Evolutionary conservation across 1,140 invertebrate genomes (phyloP).

Genomic region (Lysiphlebus fabarum): DNA sequence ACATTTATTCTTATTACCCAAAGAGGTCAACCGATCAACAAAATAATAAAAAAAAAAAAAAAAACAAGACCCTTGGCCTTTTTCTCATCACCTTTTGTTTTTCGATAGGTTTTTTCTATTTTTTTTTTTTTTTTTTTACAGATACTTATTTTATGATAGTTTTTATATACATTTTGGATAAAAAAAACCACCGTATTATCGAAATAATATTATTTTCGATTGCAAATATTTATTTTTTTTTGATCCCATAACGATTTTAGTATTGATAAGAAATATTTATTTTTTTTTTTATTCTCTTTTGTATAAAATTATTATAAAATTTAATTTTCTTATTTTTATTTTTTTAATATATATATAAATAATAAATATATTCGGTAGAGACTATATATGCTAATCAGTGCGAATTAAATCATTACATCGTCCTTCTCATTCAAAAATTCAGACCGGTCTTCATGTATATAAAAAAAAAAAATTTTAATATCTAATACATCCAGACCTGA

Average conservation of each 20-base stretch:
- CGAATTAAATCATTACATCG: slow-evolving; percentile 43
- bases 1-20: slow-evolving; percentile 57
- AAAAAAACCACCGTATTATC: too few species aligned
- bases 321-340: too few species aligned
- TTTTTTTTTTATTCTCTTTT: too few species aligned
- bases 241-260: too few species aligned
- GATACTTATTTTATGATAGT: slow-evolving; percentile 18
- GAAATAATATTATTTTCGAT: too few species aligned
- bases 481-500: slow-evolving; percentile 15
- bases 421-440: slow-evolving; percentile 4
- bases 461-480: slow-evolving; percentile 41
- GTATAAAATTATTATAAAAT: too few species aligned
- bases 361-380: too few species aligned
- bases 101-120: slow-evolving; percentile 15
- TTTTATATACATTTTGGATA: not conserved
- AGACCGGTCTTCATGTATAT: slow-evolving; percentile 29
- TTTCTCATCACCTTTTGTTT: slow-evolving; percentile 16
- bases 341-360: too few species aligned
- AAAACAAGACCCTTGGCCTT: slow-evolving; percentile 29
- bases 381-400: slow-evolving; percentile 27
- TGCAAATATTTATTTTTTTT: too few species aligned
- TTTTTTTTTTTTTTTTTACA: slow-evolving; percentile 17
- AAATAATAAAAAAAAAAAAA: too few species aligned
- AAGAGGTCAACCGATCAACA: slow-evolving; percentile 48
- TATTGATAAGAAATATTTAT: too few species aligned